A percentile compares a stretch with the other conserved stretches of the same genome.
phyloP scores from a whole-genome alignment of 2,888 invertebrate species.

The Mythimna ferrago region DNA sequence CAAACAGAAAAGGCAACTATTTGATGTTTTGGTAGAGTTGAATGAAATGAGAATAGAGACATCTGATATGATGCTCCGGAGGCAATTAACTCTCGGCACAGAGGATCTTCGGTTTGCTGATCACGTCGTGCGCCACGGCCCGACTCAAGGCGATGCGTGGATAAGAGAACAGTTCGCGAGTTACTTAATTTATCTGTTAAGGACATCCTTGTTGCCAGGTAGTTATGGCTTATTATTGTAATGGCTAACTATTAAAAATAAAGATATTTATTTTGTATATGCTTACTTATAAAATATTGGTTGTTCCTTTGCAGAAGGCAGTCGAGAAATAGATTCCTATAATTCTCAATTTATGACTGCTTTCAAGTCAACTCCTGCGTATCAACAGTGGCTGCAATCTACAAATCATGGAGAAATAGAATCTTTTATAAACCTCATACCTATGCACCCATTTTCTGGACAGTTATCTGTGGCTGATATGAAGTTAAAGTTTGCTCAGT shows the following conservation, averaged over 20 bases:
- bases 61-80: constrained; percentile 94
- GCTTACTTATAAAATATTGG: constrained; percentile 10
- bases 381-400: constrained; percentile 94
- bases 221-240: constrained; percentile 50
- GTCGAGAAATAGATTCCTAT: constrained; percentile 96
- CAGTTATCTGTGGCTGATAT: constrained; percentile 98
- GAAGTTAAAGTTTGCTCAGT: constrained; percentile 97
- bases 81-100: constrained; percentile 96
- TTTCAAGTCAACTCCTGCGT: constrained; percentile 97
- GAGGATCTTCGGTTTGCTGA: constrained; percentile 99
- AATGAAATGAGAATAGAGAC: constrained; percentile 96
- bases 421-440: constrained; percentile 93
- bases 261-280: constrained; percentile 6
- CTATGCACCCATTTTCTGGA: constrained; percentile 98
- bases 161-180: constrained; percentile 98
- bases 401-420: constrained; percentile 91
- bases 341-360: constrained; percentile 95
- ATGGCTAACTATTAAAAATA: background rate
- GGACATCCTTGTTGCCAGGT: constrained; percentile 95
- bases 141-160: constrained; percentile 98
- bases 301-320: constrained; percentile 91
- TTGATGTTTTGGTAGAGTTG: constrained; percentile 97
- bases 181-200: constrained; percentile 95
- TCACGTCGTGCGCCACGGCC: constrained; percentile 94
- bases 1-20: constrained; percentile 97